phyloP scores from a whole-genome alignment of 2,888 invertebrate genomes.

The Plagodis dolabraria region DNA sequence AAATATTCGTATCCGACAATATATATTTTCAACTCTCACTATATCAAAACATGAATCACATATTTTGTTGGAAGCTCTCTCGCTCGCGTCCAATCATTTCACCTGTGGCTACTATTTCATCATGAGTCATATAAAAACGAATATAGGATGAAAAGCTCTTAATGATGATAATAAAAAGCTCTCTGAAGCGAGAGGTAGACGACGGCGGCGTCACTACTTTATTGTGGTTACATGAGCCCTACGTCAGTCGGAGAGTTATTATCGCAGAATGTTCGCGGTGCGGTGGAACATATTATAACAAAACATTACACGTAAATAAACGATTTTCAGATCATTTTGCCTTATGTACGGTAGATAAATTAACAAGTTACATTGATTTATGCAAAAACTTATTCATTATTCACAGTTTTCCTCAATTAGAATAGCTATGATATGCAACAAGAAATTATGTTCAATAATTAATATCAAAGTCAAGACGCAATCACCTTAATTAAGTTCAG shows the following conservation, averaged over 20 bases:
- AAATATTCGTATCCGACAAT: neutral
- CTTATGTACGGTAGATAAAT: slow-evolving; percentile 2
- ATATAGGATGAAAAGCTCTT: slow-evolving; percentile 39
- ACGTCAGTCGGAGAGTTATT: slow-evolving; percentile 44
- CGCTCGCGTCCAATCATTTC: slow-evolving; percentile 22
- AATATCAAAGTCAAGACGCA: no score
- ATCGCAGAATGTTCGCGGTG: slow-evolving; percentile 31
- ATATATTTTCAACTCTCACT: slow-evolving; percentile 11
- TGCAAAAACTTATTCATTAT: no score
- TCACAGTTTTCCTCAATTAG: no score
- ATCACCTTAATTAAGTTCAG: no score
- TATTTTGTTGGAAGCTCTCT: slow-evolving; percentile 12
- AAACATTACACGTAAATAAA: slow-evolving; percentile 25
- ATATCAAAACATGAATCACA: slow-evolving; percentile 15
- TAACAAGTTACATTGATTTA: no score
- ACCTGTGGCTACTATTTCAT: slow-evolving; percentile 33
- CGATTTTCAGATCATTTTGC: slow-evolving; percentile 22
- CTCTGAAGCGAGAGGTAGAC: slow-evolving; percentile 29
- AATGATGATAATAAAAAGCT: slow-evolving; percentile 46
- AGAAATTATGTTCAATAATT: no score
- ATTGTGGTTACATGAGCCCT: slow-evolving; percentile 41
- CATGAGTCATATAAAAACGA: slow-evolving; percentile 36
- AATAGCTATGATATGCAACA: no score
- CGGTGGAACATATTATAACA: slow-evolving; percentile 21
- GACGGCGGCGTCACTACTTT: slow-evolving; percentile 44